These are phyloP conservation scores for Sceloporus undulatus DNA, from an alignment of 2,113 vertebrate species.

Conservation along the genomic window DNA sequence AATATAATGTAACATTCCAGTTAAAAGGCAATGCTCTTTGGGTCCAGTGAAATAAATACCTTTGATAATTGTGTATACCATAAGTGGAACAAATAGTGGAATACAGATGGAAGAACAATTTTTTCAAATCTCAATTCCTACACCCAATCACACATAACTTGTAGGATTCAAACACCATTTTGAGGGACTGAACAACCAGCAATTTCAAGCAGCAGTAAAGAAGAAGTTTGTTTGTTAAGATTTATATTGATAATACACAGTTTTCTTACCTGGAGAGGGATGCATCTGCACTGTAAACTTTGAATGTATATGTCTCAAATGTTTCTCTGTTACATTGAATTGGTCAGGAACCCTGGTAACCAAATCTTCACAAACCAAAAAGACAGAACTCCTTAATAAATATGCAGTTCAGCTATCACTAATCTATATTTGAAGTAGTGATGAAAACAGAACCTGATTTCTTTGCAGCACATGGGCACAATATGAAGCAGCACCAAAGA, in stretches of 20 bases:
- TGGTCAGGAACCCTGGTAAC: not conserved
- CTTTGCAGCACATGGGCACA: not conserved
- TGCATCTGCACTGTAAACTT: no score
- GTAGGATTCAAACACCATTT: no score
- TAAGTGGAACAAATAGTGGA: not conserved
- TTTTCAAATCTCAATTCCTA: not conserved
- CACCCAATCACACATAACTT: not conserved
- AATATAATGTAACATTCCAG: conserved; percentile 7
- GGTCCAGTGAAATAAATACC: not conserved
- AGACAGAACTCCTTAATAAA: not conserved
- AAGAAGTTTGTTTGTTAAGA: no score
- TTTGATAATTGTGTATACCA: conserved; percentile 10
- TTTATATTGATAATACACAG: not conserved
- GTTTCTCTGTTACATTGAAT: not conserved
- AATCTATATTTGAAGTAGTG: conserved; percentile 10
- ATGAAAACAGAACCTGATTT: not conserved
- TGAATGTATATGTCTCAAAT: no score
- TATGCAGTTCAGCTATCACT: not conserved
- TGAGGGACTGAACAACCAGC: not conserved
- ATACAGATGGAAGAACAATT: not conserved
- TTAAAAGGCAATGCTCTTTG: not conserved
- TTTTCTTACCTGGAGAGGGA: not conserved
- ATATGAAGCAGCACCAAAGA: not conserved
- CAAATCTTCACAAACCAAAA: no score
- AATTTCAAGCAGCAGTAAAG: no score